A percentile compares a stretch with the other conserved stretches of the same genome.
Evolutionary conservation across 2,113 vertebrate genomes (phyloP).

Genomic region (Accipiter cooperii): DNA sequence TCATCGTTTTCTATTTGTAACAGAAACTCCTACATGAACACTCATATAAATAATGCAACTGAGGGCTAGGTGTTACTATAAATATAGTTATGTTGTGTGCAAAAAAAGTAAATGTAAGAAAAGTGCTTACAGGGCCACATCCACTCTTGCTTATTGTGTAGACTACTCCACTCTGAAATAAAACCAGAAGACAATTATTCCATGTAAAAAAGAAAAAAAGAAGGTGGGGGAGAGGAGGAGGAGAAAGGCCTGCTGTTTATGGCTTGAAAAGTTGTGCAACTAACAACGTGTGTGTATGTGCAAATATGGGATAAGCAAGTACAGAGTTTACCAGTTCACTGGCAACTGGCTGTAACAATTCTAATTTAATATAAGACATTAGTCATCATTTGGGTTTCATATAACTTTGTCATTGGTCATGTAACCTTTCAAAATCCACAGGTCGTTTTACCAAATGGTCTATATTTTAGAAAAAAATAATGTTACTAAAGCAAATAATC

Average conservation of each 20-base stretch:
- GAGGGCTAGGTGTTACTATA: background rate
- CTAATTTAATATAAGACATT: background rate
- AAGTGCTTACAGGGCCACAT: conserved; percentile 53
- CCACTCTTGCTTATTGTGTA: conserved; percentile 45
- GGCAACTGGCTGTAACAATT: background rate
- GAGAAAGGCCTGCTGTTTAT: background rate
- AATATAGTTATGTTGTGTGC: background rate
- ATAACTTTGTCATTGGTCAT: background rate
- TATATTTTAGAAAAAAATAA: background rate
- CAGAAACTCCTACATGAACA: background rate
- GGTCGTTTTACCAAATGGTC: background rate
- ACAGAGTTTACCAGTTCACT: background rate
- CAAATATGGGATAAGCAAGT: background rate
- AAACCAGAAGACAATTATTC: conserved; percentile 9
- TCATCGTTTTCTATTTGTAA: background rate
- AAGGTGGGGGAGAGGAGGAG: too few relatives aligned
- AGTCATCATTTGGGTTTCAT: background rate
- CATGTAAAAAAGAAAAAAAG: background rate
- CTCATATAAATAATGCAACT: background rate
- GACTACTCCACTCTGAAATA: conserved; percentile 34
- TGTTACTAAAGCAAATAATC: too few relatives aligned
- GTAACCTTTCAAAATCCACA: background rate
- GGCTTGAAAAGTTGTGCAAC: background rate
- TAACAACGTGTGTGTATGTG: background rate
- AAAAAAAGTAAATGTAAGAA: background rate